Evolutionary conservation across 2,797 vertebrate species (phyloP).

Genomic region (Pipistrellus kuhlii): DNA sequence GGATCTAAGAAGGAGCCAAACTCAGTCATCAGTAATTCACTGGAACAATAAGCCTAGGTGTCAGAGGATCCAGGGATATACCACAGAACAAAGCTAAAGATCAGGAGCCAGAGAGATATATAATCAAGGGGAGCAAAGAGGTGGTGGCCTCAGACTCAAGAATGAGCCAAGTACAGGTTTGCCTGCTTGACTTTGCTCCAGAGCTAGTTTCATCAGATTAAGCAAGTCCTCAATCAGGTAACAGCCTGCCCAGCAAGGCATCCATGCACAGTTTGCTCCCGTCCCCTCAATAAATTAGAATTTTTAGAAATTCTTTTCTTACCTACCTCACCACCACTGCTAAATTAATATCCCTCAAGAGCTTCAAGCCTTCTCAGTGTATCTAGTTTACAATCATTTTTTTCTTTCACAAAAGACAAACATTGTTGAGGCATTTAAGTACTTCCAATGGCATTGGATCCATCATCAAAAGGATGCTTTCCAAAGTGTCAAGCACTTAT

Average conservation of each 20-base stretch:
- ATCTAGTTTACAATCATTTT: background rate
- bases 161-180: background rate
- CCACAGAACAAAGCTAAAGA: background rate
- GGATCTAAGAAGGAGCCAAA: background rate
- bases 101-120: background rate
- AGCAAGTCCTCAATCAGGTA: background rate
- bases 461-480: constrained; percentile 64
- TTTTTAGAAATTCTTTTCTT: constrained; percentile 20
- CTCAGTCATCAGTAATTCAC: constrained; percentile 8
- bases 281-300: background rate
- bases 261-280: background rate
- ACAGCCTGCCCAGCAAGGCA: background rate
- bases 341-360: background rate
- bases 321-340: background rate
- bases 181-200: background rate
- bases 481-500: constrained; percentile 47
- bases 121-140: background rate
- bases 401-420: constrained; percentile 64
- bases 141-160: background rate
- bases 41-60: background rate
- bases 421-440: constrained; percentile 55
- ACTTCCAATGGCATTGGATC: constrained; percentile 21
- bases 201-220: background rate
- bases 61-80: background rate
- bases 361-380: background rate